A percentile compares a stretch with the other conserved stretches of the same genome.
Conservation (phyloP, 2,888 invertebrate species). For the Dryobotodes eremita region DNA sequence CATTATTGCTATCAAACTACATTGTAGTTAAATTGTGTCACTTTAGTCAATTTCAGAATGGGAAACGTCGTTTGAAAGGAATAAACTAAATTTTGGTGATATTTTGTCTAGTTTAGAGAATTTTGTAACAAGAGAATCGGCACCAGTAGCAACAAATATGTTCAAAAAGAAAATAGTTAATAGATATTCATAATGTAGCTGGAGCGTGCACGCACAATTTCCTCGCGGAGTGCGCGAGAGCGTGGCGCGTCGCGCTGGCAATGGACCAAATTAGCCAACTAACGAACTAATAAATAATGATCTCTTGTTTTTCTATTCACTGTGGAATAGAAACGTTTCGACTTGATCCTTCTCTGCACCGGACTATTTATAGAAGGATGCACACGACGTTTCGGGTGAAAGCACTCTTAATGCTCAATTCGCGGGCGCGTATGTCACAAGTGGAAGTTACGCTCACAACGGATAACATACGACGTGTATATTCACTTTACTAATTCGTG, state of each 20-base stretch:
- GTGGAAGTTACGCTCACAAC: slow-evolving; percentile 74
- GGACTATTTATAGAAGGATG: slow-evolving; percentile 87
- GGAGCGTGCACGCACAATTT: slow-evolving; percentile 86
- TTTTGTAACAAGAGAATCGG: too few species aligned
- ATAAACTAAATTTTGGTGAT: too few species aligned
- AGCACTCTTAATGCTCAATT: slow-evolving; percentile 88
- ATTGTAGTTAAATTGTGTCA: too few species aligned
- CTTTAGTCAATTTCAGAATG: too few species aligned
- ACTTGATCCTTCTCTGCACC: slow-evolving; percentile 84
- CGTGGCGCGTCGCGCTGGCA: slow-evolving; percentile 87
- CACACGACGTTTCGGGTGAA: slow-evolving; percentile 90
- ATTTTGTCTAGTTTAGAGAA: too few species aligned
- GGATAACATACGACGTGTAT: slow-evolving; percentile 82
- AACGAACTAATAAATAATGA: slow-evolving; percentile 91
- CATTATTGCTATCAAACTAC: too few species aligned
- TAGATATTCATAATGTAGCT: slow-evolving; percentile 74
- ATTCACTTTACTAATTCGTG: slow-evolving; percentile 84
- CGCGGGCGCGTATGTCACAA: slow-evolving; percentile 84
- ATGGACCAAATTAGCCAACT: slow-evolving; percentile 90
- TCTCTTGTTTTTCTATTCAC: slow-evolving; percentile 90
- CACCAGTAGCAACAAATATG: slow-evolving; percentile 50
- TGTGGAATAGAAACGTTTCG: slow-evolving; percentile 88
- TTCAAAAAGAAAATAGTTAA: slow-evolving; percentile 76
- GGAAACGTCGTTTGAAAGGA: too few species aligned
- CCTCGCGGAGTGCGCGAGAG: slow-evolving; percentile 87